phyloP scores from a whole-genome alignment of 1,140 invertebrate genomes.

The Brachionus koreanus region DNA sequence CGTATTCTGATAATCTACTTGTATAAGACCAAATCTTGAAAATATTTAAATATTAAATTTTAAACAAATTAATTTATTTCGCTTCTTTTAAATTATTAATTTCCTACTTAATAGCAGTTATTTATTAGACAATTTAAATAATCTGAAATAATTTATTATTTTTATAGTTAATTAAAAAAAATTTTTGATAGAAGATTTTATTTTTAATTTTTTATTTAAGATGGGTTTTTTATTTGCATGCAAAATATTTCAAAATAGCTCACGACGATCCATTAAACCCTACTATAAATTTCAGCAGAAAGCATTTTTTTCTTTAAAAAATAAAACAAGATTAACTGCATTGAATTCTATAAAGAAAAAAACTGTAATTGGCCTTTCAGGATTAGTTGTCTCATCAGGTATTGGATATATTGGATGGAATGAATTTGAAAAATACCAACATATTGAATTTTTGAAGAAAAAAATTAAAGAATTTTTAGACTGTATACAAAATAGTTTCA shows the following conservation, averaged over 20 bases:
- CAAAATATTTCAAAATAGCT: neutral
- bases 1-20: too few species aligned
- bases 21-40: too few species aligned
- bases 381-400: neutral
- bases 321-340: neutral
- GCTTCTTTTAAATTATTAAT: too few species aligned
- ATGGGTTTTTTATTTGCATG: neutral
- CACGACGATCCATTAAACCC: neutral
- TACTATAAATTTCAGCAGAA: neutral
- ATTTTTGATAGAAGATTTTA: neutral
- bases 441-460: neutral
- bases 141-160: too few species aligned
- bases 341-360: neutral
- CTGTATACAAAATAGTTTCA: neutral
- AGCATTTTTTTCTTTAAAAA: neutral
- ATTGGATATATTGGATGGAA: neutral
- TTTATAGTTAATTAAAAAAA: too few species aligned
- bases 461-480: conserved; percentile 12
- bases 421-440: neutral
- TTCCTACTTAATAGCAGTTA: too few species aligned
- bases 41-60: too few species aligned
- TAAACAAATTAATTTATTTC: too few species aligned
- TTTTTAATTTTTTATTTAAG: neutral
- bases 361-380: neutral
- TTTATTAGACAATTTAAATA: too few species aligned